Base-by-base conservation (phyloP, 1,140 invertebrate genomes). In the Procambarus virginalis region DNA sequence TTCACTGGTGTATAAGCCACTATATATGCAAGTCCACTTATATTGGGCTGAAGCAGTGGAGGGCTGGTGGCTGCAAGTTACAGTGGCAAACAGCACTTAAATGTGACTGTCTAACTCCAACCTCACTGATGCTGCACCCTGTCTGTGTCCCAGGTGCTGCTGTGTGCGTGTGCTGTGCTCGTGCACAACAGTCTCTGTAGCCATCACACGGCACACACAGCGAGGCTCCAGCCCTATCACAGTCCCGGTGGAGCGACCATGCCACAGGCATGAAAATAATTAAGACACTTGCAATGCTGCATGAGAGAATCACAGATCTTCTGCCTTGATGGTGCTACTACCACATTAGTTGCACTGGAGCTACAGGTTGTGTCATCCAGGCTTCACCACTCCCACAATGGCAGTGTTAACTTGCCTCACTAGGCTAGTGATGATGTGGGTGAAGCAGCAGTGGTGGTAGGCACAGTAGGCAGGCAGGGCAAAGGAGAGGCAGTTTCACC, bases 211-310 rank as follows among this genome's bases (percentile, higher is more conserved):
- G 22, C 22, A 46, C 55, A 55, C 55, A 46, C 14, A 48, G 55
- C 68, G 45, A 83, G 51, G 80, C 55, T 48, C 55, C 48, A 55
- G 55, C 55, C 45, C 55, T 83, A 55, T 83, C 64, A 78, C 46
- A 78, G 49, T 48, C 55, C 46, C 17, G 8, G 64, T 58, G 55
- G 22, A 34, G 20, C 17, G 9, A 70, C 49, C 55, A 68, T 58
- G 55, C 45, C 81, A 68, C n/a, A 76, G 70, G 49, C 64, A 76
- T 76, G 49, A 51, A 45, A 76, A 77, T 75, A 86, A 46, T 46
- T 89, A 89, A 89, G 87, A 89, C 87, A 89, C 87, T 89, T 89
- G 87, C 81, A 83, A 89, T 83, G 87, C 87, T 89, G 87, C 87
- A 84, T 89, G 87, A 84, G 87, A 89, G 87, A 89, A 89, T 89